These are phyloP conservation scores for Microcebus griseorufus DNA, from an alignment of 2,113 vertebrate species.

Conservation along the genomic window DNA sequence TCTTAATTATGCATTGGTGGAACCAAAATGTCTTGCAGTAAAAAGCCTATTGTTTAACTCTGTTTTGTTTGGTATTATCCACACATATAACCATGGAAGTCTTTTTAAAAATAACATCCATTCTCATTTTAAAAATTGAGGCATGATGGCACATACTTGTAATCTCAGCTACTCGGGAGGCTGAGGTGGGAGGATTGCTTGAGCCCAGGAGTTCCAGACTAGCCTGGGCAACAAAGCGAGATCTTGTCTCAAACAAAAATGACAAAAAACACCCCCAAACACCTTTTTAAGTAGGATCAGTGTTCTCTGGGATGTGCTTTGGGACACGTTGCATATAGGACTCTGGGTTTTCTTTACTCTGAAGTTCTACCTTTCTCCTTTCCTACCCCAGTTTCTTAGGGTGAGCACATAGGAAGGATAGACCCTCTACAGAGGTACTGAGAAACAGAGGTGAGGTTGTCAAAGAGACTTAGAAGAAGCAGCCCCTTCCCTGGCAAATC, in stretches of 20 bases:
- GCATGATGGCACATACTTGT: too few species aligned
- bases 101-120: not conserved
- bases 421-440: not conserved
- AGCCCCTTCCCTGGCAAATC: not conserved
- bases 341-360: not conserved
- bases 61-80: not conserved
- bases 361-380: not conserved
- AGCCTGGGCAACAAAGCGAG: too few species aligned
- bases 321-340: not conserved
- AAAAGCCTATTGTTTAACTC: not conserved
- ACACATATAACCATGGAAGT: not conserved
- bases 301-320: slow-evolving; percentile 24
- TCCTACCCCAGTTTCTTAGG: not conserved
- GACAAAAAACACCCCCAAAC: not conserved
- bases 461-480: not conserved
- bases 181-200: too few species aligned
- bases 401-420: not conserved
- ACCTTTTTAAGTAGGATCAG: not conserved
- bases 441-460: not conserved
- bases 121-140: too few species aligned
- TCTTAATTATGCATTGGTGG: not conserved
- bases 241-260: not conserved
- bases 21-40: not conserved
- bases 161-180: too few species aligned
- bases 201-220: too few species aligned